These are phyloP conservation scores for Thermophis baileyi DNA, from an alignment of 2,113 vertebrate genomes.

Conservation along the genomic window DNA sequence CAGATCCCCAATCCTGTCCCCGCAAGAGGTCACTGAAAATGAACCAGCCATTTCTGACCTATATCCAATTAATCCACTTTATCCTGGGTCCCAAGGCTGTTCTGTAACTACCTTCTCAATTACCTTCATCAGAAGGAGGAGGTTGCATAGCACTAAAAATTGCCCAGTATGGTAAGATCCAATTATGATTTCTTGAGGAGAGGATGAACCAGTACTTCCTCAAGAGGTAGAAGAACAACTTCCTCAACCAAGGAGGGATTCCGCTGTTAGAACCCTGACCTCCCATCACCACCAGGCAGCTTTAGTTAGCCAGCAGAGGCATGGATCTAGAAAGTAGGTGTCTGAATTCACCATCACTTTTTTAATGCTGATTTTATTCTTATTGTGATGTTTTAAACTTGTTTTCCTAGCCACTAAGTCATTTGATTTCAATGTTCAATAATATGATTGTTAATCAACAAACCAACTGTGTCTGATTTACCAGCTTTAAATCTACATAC, in stretches of 20 bases:
- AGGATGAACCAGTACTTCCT: background rate
- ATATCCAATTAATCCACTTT: background rate
- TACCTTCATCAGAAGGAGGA: background rate
- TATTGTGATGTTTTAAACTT: background rate
- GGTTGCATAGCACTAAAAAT: background rate
- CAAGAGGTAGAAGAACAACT: background rate
- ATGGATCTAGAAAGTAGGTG: background rate
- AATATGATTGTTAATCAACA: background rate
- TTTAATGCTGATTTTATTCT: background rate
- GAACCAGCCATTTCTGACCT: background rate
- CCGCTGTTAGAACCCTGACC: background rate
- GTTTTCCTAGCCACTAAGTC: background rate
- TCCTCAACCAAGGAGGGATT: background rate
- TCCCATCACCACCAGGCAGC: background rate
- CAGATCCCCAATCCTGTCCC: background rate
- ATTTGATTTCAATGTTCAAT: background rate
- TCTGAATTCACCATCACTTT: background rate
- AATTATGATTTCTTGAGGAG: background rate
- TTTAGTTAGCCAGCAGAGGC: background rate
- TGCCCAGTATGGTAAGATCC: background rate
- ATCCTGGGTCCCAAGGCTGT: background rate
- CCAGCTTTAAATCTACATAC: background rate
- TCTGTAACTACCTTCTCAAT: background rate
- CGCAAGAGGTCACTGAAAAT: background rate
- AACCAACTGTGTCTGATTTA: background rate